phyloP scores from a whole-genome alignment of 2,888 invertebrate genomes.

The Rotaria socialis region DNA sequence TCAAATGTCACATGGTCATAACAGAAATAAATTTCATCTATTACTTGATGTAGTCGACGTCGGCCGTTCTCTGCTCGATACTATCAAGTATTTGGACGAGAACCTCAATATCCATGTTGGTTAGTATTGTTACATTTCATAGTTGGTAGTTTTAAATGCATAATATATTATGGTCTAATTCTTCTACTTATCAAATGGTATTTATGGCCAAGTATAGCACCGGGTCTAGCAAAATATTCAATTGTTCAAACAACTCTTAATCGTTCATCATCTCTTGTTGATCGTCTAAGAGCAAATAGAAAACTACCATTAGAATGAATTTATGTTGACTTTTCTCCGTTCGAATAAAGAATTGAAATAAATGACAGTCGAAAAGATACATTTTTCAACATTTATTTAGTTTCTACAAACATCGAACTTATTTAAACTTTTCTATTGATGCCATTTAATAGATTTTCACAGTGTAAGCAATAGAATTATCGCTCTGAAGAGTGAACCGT shows the following conservation, averaged over 20 bases:
- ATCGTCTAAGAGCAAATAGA: neutral
- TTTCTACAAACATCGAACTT: no score
- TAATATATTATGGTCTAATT: neutral
- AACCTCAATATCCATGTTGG: neutral
- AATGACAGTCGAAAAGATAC: no score
- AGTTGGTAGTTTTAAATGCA: neutral
- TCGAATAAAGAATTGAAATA: no score
- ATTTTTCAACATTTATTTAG: no score
- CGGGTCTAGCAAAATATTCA: neutral
- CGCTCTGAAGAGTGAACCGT: no score
- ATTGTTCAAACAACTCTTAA: neutral
- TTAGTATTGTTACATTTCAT: neutral
- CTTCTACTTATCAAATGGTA: neutral
- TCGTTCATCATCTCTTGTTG: neutral
- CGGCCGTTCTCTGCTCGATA: neutral
- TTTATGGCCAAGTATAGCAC: neutral
- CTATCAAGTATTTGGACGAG: constrained; percentile 3
- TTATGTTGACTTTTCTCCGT: neutral
- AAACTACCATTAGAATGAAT: neutral
- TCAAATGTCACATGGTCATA: neutral
- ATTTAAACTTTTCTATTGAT: no score
- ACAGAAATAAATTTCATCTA: neutral
- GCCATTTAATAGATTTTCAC: no score
- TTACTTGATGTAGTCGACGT: neutral
- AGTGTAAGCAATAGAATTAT: no score